Evolutionary conservation across 2,888 invertebrate genomes (phyloP).

Genomic region (Andrena fulva): DNA sequence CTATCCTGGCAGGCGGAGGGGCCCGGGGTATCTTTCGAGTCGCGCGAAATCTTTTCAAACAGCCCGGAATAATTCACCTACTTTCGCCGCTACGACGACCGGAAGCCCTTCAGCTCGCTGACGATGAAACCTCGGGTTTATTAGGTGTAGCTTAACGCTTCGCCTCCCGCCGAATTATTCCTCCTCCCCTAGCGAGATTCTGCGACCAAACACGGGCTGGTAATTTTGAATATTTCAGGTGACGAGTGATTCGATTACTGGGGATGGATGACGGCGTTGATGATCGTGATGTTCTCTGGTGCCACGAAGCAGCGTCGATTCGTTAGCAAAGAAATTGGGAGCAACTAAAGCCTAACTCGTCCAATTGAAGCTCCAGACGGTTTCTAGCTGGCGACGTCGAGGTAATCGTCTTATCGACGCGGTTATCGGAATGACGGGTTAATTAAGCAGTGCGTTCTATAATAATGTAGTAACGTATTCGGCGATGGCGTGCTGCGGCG

Average conservation of each 20-base stretch:
- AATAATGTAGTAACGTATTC: conserved; percentile 41
- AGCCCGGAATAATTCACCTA: conserved; percentile 56
- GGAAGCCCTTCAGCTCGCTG: conserved; percentile 25
- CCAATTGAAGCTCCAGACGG: conserved; percentile 49
- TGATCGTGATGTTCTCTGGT: neutral
- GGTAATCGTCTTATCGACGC: conserved; percentile 62
- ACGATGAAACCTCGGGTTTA: conserved; percentile 34
- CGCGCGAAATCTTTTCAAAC: conserved; percentile 43
- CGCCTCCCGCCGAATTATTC: neutral
- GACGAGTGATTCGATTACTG: too few relatives aligned
- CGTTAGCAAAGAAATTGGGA: conserved; percentile 51
- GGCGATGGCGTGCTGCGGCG: neutral
- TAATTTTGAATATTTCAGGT: neutral
- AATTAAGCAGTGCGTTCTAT: conserved; percentile 50
- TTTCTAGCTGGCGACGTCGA: conserved; percentile 58
- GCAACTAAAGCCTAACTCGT: conserved; percentile 35
- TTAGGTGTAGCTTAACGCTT: conserved; percentile 7
- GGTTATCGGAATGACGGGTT: conserved; percentile 66
- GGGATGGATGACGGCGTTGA: neutral
- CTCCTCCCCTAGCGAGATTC: neutral
- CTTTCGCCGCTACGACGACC: conserved; percentile 45
- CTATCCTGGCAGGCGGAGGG: neutral
- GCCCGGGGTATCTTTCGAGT: conserved; percentile 11
- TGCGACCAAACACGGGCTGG: neutral
- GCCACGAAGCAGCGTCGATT: conserved; percentile 16